Evolutionary conservation across 1,140 invertebrate species (phyloP).

Genomic region (Drosophila grimshawi): DNA sequence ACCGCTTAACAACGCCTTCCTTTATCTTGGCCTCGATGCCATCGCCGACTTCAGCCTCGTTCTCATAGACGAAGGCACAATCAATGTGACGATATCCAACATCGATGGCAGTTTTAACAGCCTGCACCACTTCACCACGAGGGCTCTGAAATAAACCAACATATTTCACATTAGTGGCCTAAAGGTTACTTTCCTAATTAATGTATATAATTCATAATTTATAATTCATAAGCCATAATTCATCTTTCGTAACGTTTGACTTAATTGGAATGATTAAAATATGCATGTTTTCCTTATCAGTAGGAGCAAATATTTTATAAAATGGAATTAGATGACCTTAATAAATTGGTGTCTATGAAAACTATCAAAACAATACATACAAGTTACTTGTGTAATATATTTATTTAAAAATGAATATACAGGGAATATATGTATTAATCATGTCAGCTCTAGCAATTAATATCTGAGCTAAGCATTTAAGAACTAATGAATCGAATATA

Average conservation of each 20-base stretch:
- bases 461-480: no score
- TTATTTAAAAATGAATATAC: no score
- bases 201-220: no score
- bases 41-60: slow-evolving; percentile 91
- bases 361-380: no score
- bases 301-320: not conserved
- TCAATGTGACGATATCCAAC: slow-evolving; percentile 93
- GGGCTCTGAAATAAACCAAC: slow-evolving; percentile 86
- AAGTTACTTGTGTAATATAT: not conserved
- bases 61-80: slow-evolving; percentile 92
- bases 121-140: slow-evolving; percentile 89
- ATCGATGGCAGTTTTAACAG: slow-evolving; percentile 91
- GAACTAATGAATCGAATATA: not conserved
- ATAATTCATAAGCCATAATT: not conserved
- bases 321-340: not conserved
- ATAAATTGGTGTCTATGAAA: not conserved
- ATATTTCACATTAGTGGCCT: slow-evolving; percentile 16
- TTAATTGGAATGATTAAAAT: not conserved
- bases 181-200: slow-evolving; percentile 1
- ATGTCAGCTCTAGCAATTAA: no score
- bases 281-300: slow-evolving; percentile 4
- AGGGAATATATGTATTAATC: no score
- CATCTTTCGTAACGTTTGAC: not conserved
- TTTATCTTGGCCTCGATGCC: slow-evolving; percentile 88
- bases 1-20: slow-evolving; percentile 89